Evolutionary conservation across 2,797 vertebrate genomes (phyloP).

Genomic region (Myotis vivesi): DNA sequence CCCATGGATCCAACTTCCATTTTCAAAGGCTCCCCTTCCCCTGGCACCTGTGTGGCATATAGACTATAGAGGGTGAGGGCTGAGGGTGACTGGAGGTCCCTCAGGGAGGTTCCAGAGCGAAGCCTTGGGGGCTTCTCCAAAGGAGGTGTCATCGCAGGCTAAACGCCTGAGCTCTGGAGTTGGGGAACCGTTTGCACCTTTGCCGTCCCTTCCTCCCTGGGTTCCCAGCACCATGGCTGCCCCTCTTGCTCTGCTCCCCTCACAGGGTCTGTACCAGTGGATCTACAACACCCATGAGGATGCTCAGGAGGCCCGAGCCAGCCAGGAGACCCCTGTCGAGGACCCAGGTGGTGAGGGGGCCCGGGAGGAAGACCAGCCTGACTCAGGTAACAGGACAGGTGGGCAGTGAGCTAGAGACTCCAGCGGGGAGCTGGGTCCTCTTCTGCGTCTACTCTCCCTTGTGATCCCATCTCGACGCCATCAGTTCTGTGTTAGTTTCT

Average conservation of each 20-base stretch:
- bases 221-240: fast-evolving
- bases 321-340: conserved; percentile 74
- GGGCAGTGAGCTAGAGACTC: fast-evolving
- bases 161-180: background rate
- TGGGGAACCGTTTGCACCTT: fast-evolving
- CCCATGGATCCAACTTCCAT: background rate
- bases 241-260: conserved; percentile 2
- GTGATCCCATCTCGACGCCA: fast-evolving
- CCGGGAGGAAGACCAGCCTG: conserved; percentile 84
- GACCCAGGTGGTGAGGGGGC: conserved; percentile 75
- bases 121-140: background rate
- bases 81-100: background rate
- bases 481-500: fast-evolving
- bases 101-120: background rate
- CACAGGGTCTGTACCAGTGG: conserved; percentile 92
- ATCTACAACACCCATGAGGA: conserved; percentile 94
- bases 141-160: background rate
- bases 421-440: background rate
- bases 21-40: fast-evolving
- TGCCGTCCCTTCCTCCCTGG: fast-evolving
- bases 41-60: background rate
- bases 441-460: background rate
- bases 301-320: conserved; percentile 88
- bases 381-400: conserved; percentile 86
- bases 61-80: background rate